Evolutionary conservation across 2,888 invertebrate genomes (phyloP).

Genomic region (Eristalis tenax): DNA sequence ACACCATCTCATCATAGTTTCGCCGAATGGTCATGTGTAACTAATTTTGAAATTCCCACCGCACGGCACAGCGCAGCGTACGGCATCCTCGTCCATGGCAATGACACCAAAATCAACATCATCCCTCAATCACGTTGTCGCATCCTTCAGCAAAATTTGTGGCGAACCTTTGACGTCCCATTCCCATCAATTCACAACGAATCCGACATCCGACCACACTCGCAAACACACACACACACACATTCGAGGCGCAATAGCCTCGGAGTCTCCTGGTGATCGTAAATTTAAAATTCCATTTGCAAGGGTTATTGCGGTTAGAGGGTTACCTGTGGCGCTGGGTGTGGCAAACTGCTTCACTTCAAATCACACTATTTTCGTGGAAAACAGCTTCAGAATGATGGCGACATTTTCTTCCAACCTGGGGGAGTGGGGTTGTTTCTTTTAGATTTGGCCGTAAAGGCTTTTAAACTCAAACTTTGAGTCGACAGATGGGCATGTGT

Average conservation of each 20-base stretch:
- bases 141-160: slow-evolving; percentile 27
- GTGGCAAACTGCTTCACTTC: slow-evolving; percentile 25
- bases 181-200: slow-evolving; percentile 39
- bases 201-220: neutral
- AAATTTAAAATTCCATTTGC: slow-evolving; percentile 72
- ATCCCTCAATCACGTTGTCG: slow-evolving; percentile 23
- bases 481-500: slow-evolving; percentile 26
- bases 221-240: neutral
- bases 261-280: slow-evolving; percentile 62
- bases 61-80: neutral
- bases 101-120: slow-evolving; percentile 36
- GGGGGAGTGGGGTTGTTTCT: neutral
- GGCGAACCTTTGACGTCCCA: slow-evolving; percentile 44
- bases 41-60: neutral
- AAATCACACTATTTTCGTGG: slow-evolving; percentile 3
- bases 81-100: neutral
- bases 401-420: no score
- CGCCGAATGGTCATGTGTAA: neutral
- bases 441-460: neutral
- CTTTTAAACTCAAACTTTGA: neutral
- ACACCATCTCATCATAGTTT: neutral
- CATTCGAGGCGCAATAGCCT: neutral
- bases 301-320: slow-evolving; percentile 66
- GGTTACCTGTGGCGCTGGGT: slow-evolving; percentile 19
- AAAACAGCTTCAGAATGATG: neutral